Base-by-base conservation (phyloP, 2,888 invertebrate genomes). In the Agrypnus murinus region DNA sequence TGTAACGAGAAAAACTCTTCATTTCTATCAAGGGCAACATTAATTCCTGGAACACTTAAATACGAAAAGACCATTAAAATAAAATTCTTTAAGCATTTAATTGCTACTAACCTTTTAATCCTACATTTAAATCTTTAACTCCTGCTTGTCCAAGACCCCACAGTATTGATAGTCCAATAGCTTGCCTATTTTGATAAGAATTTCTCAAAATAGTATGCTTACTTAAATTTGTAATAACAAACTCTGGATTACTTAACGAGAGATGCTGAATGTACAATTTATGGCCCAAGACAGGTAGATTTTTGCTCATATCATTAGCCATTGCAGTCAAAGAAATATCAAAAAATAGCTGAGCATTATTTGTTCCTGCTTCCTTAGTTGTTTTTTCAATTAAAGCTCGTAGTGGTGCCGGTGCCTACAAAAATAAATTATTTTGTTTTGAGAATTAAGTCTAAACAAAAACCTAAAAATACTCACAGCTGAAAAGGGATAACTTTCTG, bases 71-170 rank as follows among this genome's bases (percentile, higher is more conserved):
- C 7, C 10, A 48, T 43, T 2, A 43, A 48, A 2, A 12, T 38
- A 38, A 38, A 38, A 38, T 2, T 4, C 12, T 38, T n/a, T n/a
- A 7, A 1, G 12, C 12, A n/a, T 58, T n/a, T 5, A 25, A 25
- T 25, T 25, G n/a, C 5, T 25, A 32, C 43, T 40, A 86, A 91
- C 92, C 90, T 87, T 90, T 91, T 53, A 93, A 85, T 19, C 93
- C 94, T 72, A 90, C 88, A 60, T 87, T 84, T 55, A 93, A 87
- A 80, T 93, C 89, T 72, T 86, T 88, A 59, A 87, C 85, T 0
- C 93, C 93, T 8, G 91, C 91, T 81, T 94, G 93, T 0, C 92
- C 92, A n/a, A 93, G 86, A 0, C 91, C 91, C 94, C 94, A 94
- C 0, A 94, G 84, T 45, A 94, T 86, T 0, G 93, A 90, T 34